These are phyloP conservation scores for Himalopsyche anomala DNA, from an alignment of 2,888 invertebrate genomes.

Conservation along the genomic window DNA sequence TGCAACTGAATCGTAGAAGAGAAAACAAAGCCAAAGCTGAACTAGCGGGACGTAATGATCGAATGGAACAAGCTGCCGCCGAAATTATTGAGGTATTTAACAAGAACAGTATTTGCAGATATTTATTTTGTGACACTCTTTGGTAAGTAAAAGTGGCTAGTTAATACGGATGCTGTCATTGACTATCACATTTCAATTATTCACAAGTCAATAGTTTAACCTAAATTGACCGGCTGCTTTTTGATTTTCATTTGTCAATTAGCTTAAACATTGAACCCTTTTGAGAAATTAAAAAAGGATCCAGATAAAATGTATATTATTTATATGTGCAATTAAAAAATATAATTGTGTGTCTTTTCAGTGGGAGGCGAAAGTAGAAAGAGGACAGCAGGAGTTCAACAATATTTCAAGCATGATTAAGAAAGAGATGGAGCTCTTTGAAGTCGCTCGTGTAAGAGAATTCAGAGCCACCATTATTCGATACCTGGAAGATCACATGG, in stretches of 20 bases:
- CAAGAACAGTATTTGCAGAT: no score
- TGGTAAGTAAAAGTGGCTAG: no score
- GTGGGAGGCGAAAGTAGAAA: slow-evolving; percentile 98
- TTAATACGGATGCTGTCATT: no score
- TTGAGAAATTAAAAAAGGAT: no score
- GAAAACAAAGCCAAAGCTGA: slow-evolving; percentile 96
- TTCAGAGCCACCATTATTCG: slow-evolving; percentile 93
- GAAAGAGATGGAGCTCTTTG: slow-evolving; percentile 95
- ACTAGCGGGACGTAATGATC: slow-evolving; percentile 91
- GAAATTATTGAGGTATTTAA: slow-evolving; percentile 93
- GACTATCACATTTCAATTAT: no score
- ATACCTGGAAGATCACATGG: slow-evolving; percentile 95
- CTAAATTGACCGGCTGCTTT: not conserved
- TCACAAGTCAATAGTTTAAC: no score
- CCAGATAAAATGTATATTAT: no score
- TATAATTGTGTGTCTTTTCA: slow-evolving; percentile 69
- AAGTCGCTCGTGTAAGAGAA: slow-evolving; percentile 90
- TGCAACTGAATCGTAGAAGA: slow-evolving; percentile 94
- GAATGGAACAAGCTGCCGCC: slow-evolving; percentile 89
- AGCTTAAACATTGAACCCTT: no score
- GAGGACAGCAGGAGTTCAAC: slow-evolving; percentile 97
- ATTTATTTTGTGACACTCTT: no score
- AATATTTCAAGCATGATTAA: slow-evolving; percentile 95
- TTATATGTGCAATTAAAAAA: no score
- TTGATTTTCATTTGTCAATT: no score